Conservation (phyloP, 2,888 invertebrate species). For the Crioceris asparagi region DNA sequence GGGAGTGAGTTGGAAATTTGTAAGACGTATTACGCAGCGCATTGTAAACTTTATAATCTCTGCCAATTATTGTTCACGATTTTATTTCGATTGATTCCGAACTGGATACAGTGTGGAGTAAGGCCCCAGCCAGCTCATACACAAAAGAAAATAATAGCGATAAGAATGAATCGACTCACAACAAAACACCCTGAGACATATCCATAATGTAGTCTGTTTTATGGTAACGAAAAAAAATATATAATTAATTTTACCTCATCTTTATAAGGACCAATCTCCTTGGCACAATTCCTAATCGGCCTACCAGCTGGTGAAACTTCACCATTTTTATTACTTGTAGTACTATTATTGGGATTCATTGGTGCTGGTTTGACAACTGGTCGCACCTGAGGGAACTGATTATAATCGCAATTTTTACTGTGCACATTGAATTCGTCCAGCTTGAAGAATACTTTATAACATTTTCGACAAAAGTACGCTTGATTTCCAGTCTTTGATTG, state of each 20-base stretch:
- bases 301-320: conserved; percentile 27
- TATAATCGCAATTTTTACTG: conserved; percentile 29
- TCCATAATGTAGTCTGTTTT: too few species aligned
- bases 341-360: background rate
- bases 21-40: too few species aligned
- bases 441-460: conserved; percentile 37
- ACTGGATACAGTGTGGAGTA: too few species aligned
- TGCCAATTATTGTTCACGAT: too few species aligned
- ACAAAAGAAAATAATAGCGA: too few species aligned
- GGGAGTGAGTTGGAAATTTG: too few species aligned
- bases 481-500: conserved; percentile 30
- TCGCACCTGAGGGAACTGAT: conserved; percentile 20
- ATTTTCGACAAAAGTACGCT: conserved; percentile 37
- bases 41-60: too few species aligned
- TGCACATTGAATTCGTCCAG: conserved; percentile 37
- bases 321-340: conserved; percentile 15
- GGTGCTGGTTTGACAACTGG: background rate
- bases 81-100: too few species aligned
- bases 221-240: too few species aligned
- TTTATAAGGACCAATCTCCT: conserved; percentile 32
- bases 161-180: too few species aligned
- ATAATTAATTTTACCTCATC: conserved; percentile 28
- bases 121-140: too few species aligned
- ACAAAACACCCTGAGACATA: too few species aligned
- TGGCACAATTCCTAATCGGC: conserved; percentile 33